A percentile compares a stretch with the other conserved stretches of the same genome.
Evolutionary conservation across 2,797 vertebrate genomes (phyloP).

Genomic region (Crocidura indochinensis): DNA sequence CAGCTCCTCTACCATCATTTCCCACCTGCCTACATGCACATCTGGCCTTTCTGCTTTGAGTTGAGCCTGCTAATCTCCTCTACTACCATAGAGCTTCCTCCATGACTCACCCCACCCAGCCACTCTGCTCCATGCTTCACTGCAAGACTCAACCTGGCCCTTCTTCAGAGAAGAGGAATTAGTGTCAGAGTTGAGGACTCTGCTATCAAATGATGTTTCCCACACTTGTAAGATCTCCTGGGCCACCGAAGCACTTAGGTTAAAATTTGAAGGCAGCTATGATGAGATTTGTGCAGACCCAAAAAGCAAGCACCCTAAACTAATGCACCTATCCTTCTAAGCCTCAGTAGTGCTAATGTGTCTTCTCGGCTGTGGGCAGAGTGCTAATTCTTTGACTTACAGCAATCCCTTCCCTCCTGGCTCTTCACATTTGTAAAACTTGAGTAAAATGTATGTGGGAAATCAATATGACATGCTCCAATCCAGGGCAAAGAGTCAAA

Average conservation of each 20-base stretch:
- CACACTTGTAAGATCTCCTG: not conserved
- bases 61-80: not conserved
- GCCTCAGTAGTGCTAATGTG: not conserved
- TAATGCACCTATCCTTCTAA: not conserved
- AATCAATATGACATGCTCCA: not conserved
- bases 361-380: not conserved
- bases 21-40: not conserved
- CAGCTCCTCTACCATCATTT: not conserved
- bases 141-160: conserved; percentile 60
- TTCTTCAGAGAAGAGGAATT: conserved; percentile 35
- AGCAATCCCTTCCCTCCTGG: not conserved
- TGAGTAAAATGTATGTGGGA: not conserved
- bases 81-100: not conserved
- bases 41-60: conserved; percentile 50
- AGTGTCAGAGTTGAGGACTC: conserved; percentile 25
- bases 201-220: not conserved
- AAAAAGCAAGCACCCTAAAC: not conserved
- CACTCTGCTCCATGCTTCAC: not conserved
- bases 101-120: not conserved
- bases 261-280: not conserved
- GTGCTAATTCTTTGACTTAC: not conserved
- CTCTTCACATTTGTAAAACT: conserved; percentile 41
- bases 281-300: not conserved
- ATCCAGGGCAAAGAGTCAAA: not conserved
- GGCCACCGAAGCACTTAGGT: not conserved